Percentiles rank a stretch among this genome's conserved stretches.
phyloP scores from a whole-genome alignment of 2,113 vertebrate genomes.

The Nibea albiflora region DNA sequence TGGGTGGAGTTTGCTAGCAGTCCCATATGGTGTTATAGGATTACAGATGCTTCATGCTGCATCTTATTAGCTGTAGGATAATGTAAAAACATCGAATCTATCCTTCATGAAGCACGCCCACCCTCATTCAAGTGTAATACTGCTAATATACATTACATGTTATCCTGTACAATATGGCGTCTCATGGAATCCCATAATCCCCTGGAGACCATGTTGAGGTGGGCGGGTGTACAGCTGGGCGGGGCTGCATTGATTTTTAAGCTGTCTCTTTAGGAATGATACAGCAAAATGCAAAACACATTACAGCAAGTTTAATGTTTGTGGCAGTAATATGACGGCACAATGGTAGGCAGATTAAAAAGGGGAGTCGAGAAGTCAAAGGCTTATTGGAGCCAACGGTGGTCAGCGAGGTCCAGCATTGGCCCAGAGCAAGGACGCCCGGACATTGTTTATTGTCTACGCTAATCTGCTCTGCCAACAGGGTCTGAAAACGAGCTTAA shows the following conservation, averaged over 20 bases:
- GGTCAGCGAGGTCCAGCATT: not conserved
- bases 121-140: not conserved
- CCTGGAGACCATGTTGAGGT: not conserved
- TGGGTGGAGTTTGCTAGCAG: conserved; percentile 8
- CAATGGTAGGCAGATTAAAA: conserved; percentile 1
- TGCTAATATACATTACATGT: conserved; percentile 7
- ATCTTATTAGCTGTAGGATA: conserved; percentile 2
- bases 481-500: conserved; percentile 39
- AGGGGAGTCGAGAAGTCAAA: not conserved
- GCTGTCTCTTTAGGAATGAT: not conserved
- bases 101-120: not conserved
- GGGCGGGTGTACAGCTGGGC: not conserved
- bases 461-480: conserved; percentile 27
- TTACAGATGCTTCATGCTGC: conserved; percentile 17
- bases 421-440: conserved; percentile 51
- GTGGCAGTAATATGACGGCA: too few relatives aligned
- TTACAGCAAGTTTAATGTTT: not conserved
- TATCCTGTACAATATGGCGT: not conserved
- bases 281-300: not conserved
- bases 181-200: not conserved
- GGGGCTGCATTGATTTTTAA: not conserved
- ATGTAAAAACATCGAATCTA: not conserved
- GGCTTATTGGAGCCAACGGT: not conserved
- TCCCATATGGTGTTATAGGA: not conserved
- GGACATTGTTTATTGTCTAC: conserved; percentile 32